A percentile compares a stretch with the other conserved stretches of the same genome.
phyloP scores from a whole-genome alignment of 2,888 invertebrate genomes.

The Graphium colonna region DNA sequence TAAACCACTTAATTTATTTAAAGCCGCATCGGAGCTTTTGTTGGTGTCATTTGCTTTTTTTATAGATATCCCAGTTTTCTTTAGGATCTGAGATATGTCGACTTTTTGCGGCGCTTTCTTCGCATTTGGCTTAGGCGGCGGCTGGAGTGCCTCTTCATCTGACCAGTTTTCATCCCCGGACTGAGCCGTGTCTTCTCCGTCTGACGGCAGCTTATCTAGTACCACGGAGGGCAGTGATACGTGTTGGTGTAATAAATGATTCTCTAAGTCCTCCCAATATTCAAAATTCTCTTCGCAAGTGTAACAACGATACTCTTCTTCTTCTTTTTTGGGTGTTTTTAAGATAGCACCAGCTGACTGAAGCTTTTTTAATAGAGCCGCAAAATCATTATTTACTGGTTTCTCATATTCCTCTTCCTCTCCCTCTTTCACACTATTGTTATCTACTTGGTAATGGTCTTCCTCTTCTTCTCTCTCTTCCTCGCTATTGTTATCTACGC shows the following conservation, averaged over 20 bases:
- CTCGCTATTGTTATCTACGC: constrained; percentile 35
- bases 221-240: constrained; percentile 76
- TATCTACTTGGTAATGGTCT: constrained; percentile 41
- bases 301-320: constrained; percentile 56
- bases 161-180: constrained; percentile 72
- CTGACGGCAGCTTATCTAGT: constrained; percentile 73
- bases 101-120: constrained; percentile 62
- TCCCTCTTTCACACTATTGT: constrained; percentile 32
- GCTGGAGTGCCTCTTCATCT: constrained; percentile 59
- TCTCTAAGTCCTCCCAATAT: constrained; percentile 65
- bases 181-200: constrained; percentile 66
- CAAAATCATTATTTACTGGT: constrained; percentile 46
- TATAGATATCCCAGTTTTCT: constrained; percentile 59
- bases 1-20: constrained; percentile 66
- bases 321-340: constrained; percentile 63
- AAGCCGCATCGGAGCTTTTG: constrained; percentile 49
- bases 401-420: constrained; percentile 33
- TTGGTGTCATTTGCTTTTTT: constrained; percentile 52
- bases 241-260: constrained; percentile 78
- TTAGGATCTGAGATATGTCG: constrained; percentile 63
- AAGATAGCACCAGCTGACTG: constrained; percentile 59
- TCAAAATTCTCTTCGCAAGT: constrained; percentile 76
- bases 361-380: constrained; percentile 55
- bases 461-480: constrained; percentile 47
- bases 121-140: constrained; percentile 36